phyloP scores from a whole-genome alignment of 1,140 invertebrate genomes.

The Nasonia vitripennis region DNA sequence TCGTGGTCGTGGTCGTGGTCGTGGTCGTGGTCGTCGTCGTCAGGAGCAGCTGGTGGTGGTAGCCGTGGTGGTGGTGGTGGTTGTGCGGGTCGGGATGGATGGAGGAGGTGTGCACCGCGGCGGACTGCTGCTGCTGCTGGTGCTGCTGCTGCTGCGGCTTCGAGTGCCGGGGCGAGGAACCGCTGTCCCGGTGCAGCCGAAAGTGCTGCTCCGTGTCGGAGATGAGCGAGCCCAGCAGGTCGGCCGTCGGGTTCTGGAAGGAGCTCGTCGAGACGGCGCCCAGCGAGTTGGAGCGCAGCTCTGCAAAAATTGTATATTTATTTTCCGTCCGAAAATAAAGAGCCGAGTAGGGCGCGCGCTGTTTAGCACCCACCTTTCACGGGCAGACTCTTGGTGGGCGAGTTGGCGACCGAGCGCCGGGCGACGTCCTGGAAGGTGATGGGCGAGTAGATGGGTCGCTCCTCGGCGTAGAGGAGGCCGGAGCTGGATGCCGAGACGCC shows the following conservation, averaged over 20 bases:
- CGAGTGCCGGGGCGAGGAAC: slow-evolving; percentile 43
- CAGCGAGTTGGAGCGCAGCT: slow-evolving; percentile 78
- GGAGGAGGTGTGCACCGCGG: neutral
- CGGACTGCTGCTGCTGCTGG: slow-evolving; percentile 11
- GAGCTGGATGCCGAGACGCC: neutral
- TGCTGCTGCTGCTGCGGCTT: slow-evolving; percentile 3
- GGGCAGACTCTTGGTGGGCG: slow-evolving; percentile 76
- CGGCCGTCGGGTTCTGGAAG: slow-evolving; percentile 68
- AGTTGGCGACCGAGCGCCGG: slow-evolving; percentile 83
- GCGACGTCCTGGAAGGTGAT: slow-evolving; percentile 90
- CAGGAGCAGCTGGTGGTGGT: too few species aligned
- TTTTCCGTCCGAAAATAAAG: too few species aligned
- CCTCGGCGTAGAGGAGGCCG: slow-evolving; percentile 72
- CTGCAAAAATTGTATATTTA: slow-evolving; percentile 68
- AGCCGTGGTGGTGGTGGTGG: neutral
- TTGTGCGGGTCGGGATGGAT: neutral
- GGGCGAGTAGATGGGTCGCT: slow-evolving; percentile 85
- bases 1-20: neutral
- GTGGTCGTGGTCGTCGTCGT: neutral
- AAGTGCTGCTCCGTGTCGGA: slow-evolving; percentile 78
- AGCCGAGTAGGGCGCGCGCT: too few species aligned
- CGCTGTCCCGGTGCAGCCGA: slow-evolving; percentile 72
- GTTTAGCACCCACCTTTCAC: slow-evolving; percentile 29
- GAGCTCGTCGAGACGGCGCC: slow-evolving; percentile 74
- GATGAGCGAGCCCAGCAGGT: slow-evolving; percentile 75